Evolutionary conservation across 1,140 invertebrate genomes (phyloP).

Genomic region (Eufriesea mexicana): DNA sequence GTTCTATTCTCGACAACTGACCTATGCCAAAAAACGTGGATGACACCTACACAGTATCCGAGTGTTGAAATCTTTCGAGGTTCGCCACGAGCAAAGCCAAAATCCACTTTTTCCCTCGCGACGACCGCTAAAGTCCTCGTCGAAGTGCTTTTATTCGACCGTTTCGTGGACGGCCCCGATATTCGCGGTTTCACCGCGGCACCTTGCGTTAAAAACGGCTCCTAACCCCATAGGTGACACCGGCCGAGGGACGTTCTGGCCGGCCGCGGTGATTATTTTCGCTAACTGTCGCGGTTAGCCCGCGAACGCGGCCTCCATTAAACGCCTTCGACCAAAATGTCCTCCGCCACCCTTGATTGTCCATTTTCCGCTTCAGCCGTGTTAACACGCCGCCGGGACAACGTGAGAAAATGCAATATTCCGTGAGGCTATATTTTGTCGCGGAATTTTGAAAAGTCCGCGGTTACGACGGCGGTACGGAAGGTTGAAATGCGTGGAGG

Average conservation of each 20-base stretch:
- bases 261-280: conserved; percentile 26
- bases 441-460: background rate
- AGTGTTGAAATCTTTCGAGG: no score
- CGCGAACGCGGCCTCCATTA: conserved; percentile 16
- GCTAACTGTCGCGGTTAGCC: conserved; percentile 25
- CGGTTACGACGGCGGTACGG: background rate
- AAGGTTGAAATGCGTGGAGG: no score
- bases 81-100: background rate
- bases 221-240: conserved; percentile 15
- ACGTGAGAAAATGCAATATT: background rate
- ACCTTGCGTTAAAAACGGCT: conserved; percentile 23
- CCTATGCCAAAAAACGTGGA: background rate
- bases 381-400: background rate
- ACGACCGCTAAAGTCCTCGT: background rate
- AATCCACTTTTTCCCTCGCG: background rate
- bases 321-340: conserved; percentile 7
- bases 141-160: background rate
- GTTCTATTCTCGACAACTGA: no score
- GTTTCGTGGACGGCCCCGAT: background rate
- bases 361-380: background rate
- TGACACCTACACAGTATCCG: no score
- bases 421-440: background rate
- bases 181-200: conserved; percentile 1
- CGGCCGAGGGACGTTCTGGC: background rate
- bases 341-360: background rate